Evolutionary conservation across 2,113 vertebrate species (phyloP).

Genomic region (Zootoca vivipara): DNA sequence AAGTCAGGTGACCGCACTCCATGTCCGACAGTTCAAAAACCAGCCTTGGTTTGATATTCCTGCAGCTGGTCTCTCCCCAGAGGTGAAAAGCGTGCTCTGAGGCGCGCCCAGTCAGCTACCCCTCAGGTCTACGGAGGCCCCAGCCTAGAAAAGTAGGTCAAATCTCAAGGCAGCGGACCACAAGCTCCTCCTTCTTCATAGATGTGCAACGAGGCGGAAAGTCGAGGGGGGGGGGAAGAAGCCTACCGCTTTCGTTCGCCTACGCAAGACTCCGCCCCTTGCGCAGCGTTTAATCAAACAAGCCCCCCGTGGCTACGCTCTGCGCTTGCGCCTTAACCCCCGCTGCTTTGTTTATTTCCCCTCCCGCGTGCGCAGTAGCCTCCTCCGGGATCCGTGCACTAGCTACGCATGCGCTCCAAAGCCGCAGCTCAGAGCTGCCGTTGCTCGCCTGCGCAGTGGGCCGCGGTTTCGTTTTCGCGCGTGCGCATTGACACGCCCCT

Average conservation of each 20-base stretch:
- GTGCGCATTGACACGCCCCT: background rate
- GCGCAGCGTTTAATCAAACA: no score
- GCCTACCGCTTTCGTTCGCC: fast-evolving
- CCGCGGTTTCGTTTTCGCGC: background rate
- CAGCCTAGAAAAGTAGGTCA: background rate
- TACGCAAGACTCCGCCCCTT: background rate
- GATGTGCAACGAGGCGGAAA: background rate
- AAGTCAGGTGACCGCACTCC: background rate
- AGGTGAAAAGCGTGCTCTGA: background rate
- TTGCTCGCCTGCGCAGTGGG: background rate
- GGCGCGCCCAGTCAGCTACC: no score
- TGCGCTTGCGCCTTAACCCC: fast-evolving
- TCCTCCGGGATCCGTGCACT: no score
- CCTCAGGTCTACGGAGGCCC: background rate
- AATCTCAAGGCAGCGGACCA: fast-evolving
- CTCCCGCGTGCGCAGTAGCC: background rate
- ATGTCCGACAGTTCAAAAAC: background rate
- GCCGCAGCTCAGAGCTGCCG: background rate
- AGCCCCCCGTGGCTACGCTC: background rate
- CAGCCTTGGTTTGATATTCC: background rate
- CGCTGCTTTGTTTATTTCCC: background rate
- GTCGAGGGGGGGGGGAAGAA: fast-evolving
- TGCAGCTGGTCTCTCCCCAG: background rate
- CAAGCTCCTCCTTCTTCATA: fast-evolving
- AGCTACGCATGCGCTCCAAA: background rate